Evolutionary conservation across 1,140 invertebrate genomes (phyloP).

Genomic region (Sinella curviseta): DNA sequence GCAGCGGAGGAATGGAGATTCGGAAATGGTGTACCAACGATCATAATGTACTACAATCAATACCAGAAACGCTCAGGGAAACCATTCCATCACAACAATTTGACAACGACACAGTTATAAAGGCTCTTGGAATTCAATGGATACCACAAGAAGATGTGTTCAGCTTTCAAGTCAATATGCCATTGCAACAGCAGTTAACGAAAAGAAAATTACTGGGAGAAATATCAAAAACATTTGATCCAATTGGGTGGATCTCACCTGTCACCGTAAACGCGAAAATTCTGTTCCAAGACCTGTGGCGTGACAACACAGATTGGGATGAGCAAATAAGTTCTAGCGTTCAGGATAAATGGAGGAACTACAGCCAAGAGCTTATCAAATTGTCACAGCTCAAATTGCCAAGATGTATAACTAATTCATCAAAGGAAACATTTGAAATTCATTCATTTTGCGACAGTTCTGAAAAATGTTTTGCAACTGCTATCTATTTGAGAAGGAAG

Average conservation of each 20-base stretch:
- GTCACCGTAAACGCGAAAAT: constrained; percentile 56
- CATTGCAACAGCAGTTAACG: constrained; percentile 44
- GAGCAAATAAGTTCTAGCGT: constrained; percentile 51
- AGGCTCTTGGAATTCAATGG: not conserved
- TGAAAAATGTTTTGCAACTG: not conserved
- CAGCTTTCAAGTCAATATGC: not conserved
- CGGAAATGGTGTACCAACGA: no score
- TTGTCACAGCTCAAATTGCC: constrained; percentile 31
- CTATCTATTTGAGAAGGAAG: not conserved
- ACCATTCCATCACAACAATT: no score
- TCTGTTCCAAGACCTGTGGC: constrained; percentile 56
- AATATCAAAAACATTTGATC: constrained; percentile 55
- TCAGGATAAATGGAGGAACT: constrained; percentile 42
- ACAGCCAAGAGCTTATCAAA: constrained; percentile 36
- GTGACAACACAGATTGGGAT: constrained; percentile 54
- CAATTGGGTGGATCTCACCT: constrained; percentile 55
- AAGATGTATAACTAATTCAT: constrained; percentile 5
- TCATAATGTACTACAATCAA: no score
- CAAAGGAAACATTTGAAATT: no score
- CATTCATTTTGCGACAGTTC: not conserved
- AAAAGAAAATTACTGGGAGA: constrained; percentile 51
- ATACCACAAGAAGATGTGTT: not conserved
- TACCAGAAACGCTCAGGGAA: no score
- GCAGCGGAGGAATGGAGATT: no score
- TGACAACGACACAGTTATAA: not conserved